phyloP scores from a whole-genome alignment of 2,888 invertebrate species.

The Colletes collaris region DNA sequence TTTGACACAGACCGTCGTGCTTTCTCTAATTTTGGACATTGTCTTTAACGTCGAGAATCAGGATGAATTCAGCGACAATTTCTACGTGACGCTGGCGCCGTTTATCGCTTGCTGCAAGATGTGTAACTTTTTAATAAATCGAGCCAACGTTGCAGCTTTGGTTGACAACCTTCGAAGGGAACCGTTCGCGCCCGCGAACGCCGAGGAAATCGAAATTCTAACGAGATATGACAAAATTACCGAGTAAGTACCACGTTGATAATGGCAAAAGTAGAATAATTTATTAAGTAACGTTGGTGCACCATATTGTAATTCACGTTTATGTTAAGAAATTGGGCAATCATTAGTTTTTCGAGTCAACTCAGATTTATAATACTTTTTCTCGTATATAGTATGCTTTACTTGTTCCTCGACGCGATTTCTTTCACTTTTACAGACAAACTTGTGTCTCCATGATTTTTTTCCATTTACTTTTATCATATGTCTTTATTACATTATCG shows the following conservation, averaged over 20 bases:
- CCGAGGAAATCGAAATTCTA: constrained; percentile 41
- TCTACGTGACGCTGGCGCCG: constrained; percentile 29
- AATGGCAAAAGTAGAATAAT: too few relatives aligned
- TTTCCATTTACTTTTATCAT: too few relatives aligned
- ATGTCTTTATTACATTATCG: too few relatives aligned
- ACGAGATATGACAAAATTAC: constrained; percentile 28
- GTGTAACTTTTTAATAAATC: constrained; percentile 12
- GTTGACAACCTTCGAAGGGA: constrained; percentile 10
- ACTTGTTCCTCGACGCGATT: too few relatives aligned
- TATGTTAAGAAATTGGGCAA: too few relatives aligned
- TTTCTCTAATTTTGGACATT: constrained; percentile 41
- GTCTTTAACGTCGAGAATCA: constrained; percentile 49
- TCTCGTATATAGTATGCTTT: too few relatives aligned
- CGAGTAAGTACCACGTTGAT: constrained; percentile 31
- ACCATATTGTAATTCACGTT: too few relatives aligned
- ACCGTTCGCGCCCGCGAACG: constrained; percentile 14
- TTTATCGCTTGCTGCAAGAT: constrained; percentile 45
- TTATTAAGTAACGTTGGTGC: too few relatives aligned
- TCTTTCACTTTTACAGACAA: too few relatives aligned
- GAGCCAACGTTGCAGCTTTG: constrained; percentile 5
- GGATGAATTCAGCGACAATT: constrained; percentile 53
- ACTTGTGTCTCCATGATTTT: too few relatives aligned
- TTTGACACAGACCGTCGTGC: constrained; percentile 13
- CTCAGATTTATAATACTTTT: too few relatives aligned
- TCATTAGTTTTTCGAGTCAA: too few relatives aligned